Percentiles rank a stretch among this genome's conserved stretches.
These are phyloP conservation scores for Candidula unifasciata DNA, from an alignment of 2,888 invertebrate genomes.

Conservation along the genomic window DNA sequence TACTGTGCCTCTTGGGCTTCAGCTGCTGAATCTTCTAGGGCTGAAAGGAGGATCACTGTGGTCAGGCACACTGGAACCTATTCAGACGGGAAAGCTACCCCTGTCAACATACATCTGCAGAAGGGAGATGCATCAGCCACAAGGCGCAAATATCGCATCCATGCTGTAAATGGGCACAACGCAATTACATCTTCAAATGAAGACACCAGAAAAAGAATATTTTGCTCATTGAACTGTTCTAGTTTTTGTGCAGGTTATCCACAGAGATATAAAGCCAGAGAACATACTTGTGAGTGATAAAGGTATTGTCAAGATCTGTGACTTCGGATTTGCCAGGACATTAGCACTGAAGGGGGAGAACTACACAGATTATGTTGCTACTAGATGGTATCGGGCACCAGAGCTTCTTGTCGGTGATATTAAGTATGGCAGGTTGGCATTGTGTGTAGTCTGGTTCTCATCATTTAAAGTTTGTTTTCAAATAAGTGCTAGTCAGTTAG, in stretches of 20 bases:
- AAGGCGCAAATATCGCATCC: too few species aligned
- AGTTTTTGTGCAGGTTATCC: conserved; percentile 82
- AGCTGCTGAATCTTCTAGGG: too few species aligned
- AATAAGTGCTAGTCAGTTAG: background rate
- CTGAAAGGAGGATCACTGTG: too few species aligned
- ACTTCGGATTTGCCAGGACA: conserved; percentile 90
- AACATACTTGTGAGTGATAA: conserved; percentile 87
- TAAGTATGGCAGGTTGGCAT: conserved; percentile 81
- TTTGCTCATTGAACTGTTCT: too few species aligned
- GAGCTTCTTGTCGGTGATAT: conserved; percentile 89
- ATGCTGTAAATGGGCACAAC: too few species aligned
- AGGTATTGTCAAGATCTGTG: conserved; percentile 92
- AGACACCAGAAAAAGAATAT: too few species aligned
- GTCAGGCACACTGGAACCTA: too few species aligned
- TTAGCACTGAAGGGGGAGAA: conserved; percentile 86
- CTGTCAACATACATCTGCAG: too few species aligned
- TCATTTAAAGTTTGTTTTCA: background rate
- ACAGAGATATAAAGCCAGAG: conserved; percentile 92
- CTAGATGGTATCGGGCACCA: conserved; percentile 92
- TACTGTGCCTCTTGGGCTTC: too few species aligned
- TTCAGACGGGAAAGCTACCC: too few species aligned
- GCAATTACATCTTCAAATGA: too few species aligned
- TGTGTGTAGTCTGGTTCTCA: background rate
- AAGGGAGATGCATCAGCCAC: too few species aligned
- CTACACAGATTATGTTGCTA: conserved; percentile 92